A percentile compares a stretch with the other conserved stretches of the same genome.
phyloP scores from a whole-genome alignment of 2,888 invertebrate genomes.

The Parnassius glacialis region DNA sequence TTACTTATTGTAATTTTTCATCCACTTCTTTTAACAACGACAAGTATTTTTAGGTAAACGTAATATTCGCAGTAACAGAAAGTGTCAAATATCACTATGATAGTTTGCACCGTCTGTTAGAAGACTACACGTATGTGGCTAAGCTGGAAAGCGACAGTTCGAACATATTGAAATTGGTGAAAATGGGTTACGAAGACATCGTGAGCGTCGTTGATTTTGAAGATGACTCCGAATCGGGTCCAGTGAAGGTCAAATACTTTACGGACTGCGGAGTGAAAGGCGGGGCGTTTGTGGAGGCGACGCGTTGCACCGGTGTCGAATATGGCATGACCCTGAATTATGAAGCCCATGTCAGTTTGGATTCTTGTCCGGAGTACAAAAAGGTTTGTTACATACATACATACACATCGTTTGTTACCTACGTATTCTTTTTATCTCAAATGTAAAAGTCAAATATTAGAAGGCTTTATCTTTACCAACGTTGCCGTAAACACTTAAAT shows the following conservation, averaged over 20 bases:
- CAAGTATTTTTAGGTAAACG: conserved; percentile 81
- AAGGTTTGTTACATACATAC: conserved; percentile 48
- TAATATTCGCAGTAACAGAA: conserved; percentile 93
- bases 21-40: background rate
- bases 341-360: conserved; percentile 81
- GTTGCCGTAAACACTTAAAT: too few relatives aligned
- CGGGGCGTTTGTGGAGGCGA: conserved; percentile 64
- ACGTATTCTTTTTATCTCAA: too few relatives aligned
- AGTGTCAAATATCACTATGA: conserved; percentile 85
- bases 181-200: conserved; percentile 89
- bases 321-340: conserved; percentile 84
- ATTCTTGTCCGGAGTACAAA: conserved; percentile 77
- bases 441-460: too few relatives aligned
- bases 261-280: conserved; percentile 84
- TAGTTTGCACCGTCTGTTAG: conserved; percentile 84
- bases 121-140: conserved; percentile 88
- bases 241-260: conserved; percentile 85
- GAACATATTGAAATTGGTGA: conserved; percentile 92
- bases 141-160: conserved; percentile 90
- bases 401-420: background rate
- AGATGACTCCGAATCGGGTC: conserved; percentile 81
- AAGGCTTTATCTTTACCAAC: too few relatives aligned
- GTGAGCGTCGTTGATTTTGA: conserved; percentile 83
- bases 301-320: conserved; percentile 82
- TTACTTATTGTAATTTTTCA: background rate